Evolutionary conservation across 2,888 invertebrate genomes (phyloP), one percentile per base, ranked within the genome.

Genomic region (Gonocerus acuteangulatus): DNA sequence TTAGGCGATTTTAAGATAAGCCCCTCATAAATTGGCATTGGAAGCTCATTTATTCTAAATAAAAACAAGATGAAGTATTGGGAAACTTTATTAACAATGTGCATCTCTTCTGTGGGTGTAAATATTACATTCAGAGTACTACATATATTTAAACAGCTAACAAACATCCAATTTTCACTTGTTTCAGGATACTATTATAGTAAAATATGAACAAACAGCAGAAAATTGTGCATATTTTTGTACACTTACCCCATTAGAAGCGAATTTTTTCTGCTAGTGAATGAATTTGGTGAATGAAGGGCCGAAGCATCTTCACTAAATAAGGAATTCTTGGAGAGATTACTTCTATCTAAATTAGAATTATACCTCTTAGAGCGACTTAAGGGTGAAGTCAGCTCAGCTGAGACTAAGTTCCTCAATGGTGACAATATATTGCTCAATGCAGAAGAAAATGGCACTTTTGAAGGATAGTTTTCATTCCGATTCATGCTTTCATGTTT

Each of bases 311-410:
- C 34, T 6, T 36, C 32, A 13, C 2, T 7, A 27, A 34, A 34
- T 21, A 19, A 51, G 16, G 36, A 34, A n/a, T n/a, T 11, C 19
- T 34, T 27, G 19, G 51, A 51, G 2, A 13, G 32, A 11, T 34
- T 34, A 11, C 27, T 27, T 27, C 9, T 9, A 6, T 27, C 27
- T 27, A 6, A 9, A 27, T 39, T 42, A 3, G 39, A 15, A n/a
- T 54, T 54, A 23, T 39, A 54, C 16, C 54, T 54, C n/a, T 42
- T 54, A 11, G 54, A 54, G 42, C 23, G 36, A 22, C 39, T 54
- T 7, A 54, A 21, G 22, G 54, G 54, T 15, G 54, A 18, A 16
- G 54, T 22, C n/a, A 36, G 39, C 18, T 39, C 16, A 9, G 54
- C 22, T 39, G 54, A 54, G 22, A 15, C 2, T 6, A n/a, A n/a